phyloP scores from a whole-genome alignment of 2,888 invertebrate genomes.

The Latheticus oryzae region DNA sequence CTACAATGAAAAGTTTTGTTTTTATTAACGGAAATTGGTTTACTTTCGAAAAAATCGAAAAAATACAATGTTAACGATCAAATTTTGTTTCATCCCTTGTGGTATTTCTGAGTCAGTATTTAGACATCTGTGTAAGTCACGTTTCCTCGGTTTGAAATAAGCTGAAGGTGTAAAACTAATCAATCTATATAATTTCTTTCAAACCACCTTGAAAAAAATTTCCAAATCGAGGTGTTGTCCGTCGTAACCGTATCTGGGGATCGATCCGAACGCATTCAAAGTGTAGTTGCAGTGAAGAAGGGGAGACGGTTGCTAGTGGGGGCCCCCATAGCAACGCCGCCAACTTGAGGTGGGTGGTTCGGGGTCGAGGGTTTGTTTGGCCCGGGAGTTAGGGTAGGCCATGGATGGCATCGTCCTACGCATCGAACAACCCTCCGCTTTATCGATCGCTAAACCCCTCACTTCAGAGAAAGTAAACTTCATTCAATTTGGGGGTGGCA shows the following conservation, averaged over 20 bases:
- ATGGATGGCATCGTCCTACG: constrained; percentile 55
- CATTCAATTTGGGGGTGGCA: constrained; percentile 39
- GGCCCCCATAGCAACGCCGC: constrained; percentile 58
- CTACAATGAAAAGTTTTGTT: too few relatives aligned
- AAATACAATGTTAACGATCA: too few relatives aligned
- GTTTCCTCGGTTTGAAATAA: too few relatives aligned
- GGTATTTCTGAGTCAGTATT: too few relatives aligned
- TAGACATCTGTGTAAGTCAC: too few relatives aligned
- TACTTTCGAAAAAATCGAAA: too few relatives aligned
- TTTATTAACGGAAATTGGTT: too few relatives aligned
- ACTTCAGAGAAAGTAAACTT: constrained; percentile 40
- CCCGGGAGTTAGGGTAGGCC: constrained; percentile 61
- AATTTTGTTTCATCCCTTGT: too few relatives aligned
- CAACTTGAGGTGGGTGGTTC: constrained; percentile 47
- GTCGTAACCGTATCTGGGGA: constrained; percentile 37
- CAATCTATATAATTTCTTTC: too few relatives aligned
- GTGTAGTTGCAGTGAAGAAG: constrained; percentile 44
- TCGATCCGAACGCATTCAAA: constrained; percentile 39
- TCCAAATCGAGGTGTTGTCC: constrained; percentile 16
- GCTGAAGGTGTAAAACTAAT: too few relatives aligned
- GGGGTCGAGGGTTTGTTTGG: constrained; percentile 58
- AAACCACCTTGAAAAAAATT: too few relatives aligned
- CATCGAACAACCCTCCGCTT: constrained; percentile 53
- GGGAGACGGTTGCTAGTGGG: constrained; percentile 54
- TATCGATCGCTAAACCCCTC: constrained; percentile 51